Conservation (phyloP, 2,113 vertebrate species). For the Apteryx mantelli region DNA sequence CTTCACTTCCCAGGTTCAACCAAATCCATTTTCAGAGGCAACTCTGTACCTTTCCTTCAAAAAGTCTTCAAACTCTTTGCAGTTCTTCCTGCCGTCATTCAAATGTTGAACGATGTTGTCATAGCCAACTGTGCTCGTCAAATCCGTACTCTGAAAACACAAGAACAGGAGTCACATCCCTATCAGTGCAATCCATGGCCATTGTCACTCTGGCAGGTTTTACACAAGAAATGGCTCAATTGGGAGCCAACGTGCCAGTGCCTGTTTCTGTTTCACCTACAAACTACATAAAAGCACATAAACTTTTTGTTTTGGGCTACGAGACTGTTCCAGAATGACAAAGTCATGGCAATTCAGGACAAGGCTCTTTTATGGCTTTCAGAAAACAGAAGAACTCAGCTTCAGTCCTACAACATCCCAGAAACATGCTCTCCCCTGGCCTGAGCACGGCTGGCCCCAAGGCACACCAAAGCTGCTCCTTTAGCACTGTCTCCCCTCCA, state of each 20-base stretch:
- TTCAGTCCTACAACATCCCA: neutral
- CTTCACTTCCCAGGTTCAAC: neutral
- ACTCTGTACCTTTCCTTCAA: constrained; percentile 90
- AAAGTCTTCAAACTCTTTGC: constrained; percentile 97
- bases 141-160: constrained; percentile 81
- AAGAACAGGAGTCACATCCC: neutral
- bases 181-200: rapidly evolving
- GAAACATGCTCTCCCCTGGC: neutral
- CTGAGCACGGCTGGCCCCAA: neutral
- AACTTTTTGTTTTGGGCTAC: neutral
- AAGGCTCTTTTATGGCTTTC: neutral
- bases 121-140: constrained; percentile 87
- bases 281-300: neutral
- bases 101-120: constrained; percentile 90
- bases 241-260: neutral
- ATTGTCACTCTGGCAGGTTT: neutral
- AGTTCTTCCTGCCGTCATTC: constrained; percentile 91
- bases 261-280: neutral
- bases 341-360: neutral
- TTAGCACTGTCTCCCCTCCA: neutral
- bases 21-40: rapidly evolving
- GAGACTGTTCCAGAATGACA: neutral
- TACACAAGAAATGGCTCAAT: neutral
- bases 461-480: neutral
- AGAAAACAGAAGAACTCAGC: neutral